Base-by-base conservation (phyloP, 2,113 vertebrate genomes). In the Dicentrarchus labrax region DNA sequence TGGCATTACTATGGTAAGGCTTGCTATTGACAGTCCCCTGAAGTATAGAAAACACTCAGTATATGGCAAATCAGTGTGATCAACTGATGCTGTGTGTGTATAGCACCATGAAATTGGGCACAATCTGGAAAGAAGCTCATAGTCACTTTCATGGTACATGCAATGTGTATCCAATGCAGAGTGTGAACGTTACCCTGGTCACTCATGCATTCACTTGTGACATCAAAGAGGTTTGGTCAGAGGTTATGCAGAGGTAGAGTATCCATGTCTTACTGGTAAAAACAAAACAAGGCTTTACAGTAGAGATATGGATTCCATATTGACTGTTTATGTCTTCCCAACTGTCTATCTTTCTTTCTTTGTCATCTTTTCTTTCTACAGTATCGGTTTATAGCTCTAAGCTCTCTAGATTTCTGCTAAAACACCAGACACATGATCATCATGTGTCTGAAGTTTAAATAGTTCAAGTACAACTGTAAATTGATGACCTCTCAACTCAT, bases 91-190 rank as follows among this genome's bases (percentile, higher is more conserved):
- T 80, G 70, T 88, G 87, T 87, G 91, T 91, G 88, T 89, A 91
- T 62, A 80, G 86, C 86, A 90, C 80, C 92, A 91, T 95, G 93
- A 94, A 94, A 95, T 94, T 93, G 90, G 91, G 86, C 94, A 85
- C 87, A 91, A 93, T 92, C 84, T 90, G 91, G 88, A 94, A 92
- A 92, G 90, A 91, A 94, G 91, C 89, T 90, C 89, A 90, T 83
- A 86, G 86, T 92, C 89, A 89, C 92, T 92, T 94, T 94, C 93
- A 91, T 92, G 93, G 79, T 92, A 91, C 92, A 90, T 90, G 92
- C 89, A 67, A 41, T 83, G 88, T 91, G 94, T 91, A 82, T 90
- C 91, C 88, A 93, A 93, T 89, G 89, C 69, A 68, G 73, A 91
- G 91, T 93, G 90, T 85, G 93, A 91, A 93, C 92, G 93, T 93